Evolutionary conservation across 2,113 vertebrate species (phyloP).

Genomic region (Sylvilagus bachmani): DNA sequence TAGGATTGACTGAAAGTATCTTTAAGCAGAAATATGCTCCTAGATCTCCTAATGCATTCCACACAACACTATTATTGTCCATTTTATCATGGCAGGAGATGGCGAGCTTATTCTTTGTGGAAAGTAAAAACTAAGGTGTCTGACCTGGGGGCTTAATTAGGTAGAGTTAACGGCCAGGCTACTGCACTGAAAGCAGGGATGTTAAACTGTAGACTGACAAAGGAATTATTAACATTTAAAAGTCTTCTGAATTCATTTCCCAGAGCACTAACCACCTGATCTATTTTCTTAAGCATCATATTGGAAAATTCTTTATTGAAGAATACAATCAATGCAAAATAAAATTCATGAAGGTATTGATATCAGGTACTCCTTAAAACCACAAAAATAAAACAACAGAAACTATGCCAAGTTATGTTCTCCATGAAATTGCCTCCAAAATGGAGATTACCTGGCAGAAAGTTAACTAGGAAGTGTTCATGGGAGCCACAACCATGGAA

Average conservation of each 20-base stretch:
- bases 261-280: not conserved
- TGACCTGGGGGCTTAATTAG: not conserved
- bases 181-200: not conserved
- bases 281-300: not conserved
- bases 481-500: not conserved
- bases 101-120: not conserved
- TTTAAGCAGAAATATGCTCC: not conserved
- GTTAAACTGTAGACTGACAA: not conserved
- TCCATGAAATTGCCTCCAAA: not conserved
- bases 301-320: not conserved
- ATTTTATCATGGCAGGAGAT: not conserved
- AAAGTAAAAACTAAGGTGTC: not conserved
- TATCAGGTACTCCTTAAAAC: not conserved
- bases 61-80: not conserved
- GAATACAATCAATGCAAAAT: not conserved
- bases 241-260: not conserved
- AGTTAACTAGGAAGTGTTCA: not conserved
- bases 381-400: not conserved
- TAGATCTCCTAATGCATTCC: not conserved
- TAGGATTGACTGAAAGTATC: not conserved
- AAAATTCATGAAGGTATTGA: constrained; percentile 16
- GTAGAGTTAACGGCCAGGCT: not conserved
- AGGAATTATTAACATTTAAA: not conserved
- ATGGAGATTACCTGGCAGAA: not conserved
- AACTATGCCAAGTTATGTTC: not conserved